Evolutionary conservation across 1,140 invertebrate species (phyloP), one percentile per base, ranked within the genome.

Genomic region (Protaetia brevitarsis): DNA sequence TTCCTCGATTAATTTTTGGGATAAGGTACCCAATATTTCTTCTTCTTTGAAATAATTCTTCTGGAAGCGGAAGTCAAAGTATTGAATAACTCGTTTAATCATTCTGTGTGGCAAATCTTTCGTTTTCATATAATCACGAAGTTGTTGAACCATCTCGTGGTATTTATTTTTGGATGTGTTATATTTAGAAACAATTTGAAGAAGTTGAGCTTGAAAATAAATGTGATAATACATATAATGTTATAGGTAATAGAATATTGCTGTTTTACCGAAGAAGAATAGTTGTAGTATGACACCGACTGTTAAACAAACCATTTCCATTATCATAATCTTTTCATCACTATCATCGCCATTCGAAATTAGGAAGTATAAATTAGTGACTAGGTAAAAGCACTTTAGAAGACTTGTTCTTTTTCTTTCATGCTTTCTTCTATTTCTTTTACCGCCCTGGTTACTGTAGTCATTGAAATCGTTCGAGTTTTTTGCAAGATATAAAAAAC

Each of bases 21-120:
- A 67, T 16, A 72, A 11, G 13, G 68, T 71, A 10, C 27, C 10
- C 3, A 71, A 26, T 26, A 72, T 69, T 21, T 68, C 65, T 1
- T 34, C 11, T 41, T 75, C 73, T 11, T 69, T 61, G 51, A 68
- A 73, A 60, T 73, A 72, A 4, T 67, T 65, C 59, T 71, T 71
- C 58, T 75, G 73, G 41, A 72, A 75, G 23, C 63, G 67, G 30
- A 73, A 75, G 29, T 75, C 68, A 59, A 70, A 73, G 29, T 72
- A 73, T 13, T 60, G 41, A 19, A 68, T 62, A 7, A 73, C 68
- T 16, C 64, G 34, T 3, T 69, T 16, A 7, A 64, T 63, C 36
- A 73, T 67, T 27, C 65, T 56, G 2, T 28, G 7, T 11, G 73
- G 71, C 1, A 75, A 37, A 4, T 65, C 65, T 60, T 72, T 73